Percentiles rank a stretch among this genome's conserved stretches.
Conservation (phyloP, 2,113 vertebrate species). For the Fregata magnificens region DNA sequence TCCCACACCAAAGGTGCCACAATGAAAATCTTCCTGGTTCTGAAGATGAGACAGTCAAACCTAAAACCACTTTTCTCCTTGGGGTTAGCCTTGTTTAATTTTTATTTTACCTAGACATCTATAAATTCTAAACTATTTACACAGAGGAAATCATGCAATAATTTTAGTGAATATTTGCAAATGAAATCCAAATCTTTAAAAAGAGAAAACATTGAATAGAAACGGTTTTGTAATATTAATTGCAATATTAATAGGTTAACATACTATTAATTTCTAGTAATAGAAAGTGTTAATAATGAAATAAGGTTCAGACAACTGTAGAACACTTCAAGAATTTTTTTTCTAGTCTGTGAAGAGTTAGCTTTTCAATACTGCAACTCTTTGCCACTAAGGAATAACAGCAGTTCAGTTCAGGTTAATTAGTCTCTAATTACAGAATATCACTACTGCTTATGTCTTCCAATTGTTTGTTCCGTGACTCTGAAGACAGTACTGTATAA, state of each 20-base stretch:
- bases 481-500: background rate
- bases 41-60: background rate
- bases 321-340: conserved; percentile 14
- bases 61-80: background rate
- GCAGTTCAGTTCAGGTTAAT: conserved; percentile 33
- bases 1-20: too few species aligned
- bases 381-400: conserved; percentile 43
- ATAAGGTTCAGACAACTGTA: background rate
- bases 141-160: background rate
- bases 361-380: background rate
- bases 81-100: background rate
- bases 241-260: background rate
- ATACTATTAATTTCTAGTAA: background rate
- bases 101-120: background rate
- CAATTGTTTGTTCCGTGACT: conserved; percentile 15
- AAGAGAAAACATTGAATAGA: background rate
- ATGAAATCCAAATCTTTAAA: background rate
- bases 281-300: background rate
- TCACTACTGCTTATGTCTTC: conserved; percentile 8
- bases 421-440: conserved; percentile 60
- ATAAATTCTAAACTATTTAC: background rate
- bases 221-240: background rate
- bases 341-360: background rate
- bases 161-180: background rate
- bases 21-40: background rate